Percentiles rank a stretch among this genome's conserved stretches.
phyloP scores from a whole-genome alignment of 2,797 vertebrate genomes.

The Austrolebias charrua region DNA sequence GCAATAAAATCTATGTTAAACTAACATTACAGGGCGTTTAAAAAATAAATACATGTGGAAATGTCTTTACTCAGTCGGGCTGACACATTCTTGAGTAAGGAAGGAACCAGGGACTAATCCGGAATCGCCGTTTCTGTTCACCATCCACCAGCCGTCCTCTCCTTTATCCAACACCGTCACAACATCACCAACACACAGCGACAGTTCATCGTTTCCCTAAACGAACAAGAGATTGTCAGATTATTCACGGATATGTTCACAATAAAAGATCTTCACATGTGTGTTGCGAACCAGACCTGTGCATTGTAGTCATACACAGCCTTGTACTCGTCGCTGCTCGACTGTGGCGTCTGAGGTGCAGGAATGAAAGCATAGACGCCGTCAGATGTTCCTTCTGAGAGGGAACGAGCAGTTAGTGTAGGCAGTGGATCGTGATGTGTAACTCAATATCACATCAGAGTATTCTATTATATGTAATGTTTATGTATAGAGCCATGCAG shows the following conservation, averaged over 20 bases:
- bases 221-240: slow-evolving; percentile 24
- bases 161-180: slow-evolving; percentile 81
- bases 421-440: neutral
- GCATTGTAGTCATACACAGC: slow-evolving; percentile 88
- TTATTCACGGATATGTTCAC: neutral
- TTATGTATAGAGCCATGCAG: neutral
- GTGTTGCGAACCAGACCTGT: slow-evolving; percentile 78
- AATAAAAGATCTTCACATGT: neutral
- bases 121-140: slow-evolving; percentile 78
- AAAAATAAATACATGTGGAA: slow-evolving; percentile 9
- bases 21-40: neutral
- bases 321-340: slow-evolving; percentile 67
- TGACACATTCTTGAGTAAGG: slow-evolving; percentile 75
- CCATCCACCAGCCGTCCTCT: slow-evolving; percentile 94
- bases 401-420: slow-evolving; percentile 2
- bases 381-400: slow-evolving; percentile 68
- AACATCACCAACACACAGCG: slow-evolving; percentile 84
- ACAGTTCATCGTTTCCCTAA: slow-evolving; percentile 87
- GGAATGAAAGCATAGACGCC: slow-evolving; percentile 83
- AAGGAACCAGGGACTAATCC: slow-evolving; percentile 95
- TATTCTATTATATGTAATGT: neutral
- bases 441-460: neutral
- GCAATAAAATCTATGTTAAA: neutral
- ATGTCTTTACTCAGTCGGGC: slow-evolving; percentile 2
- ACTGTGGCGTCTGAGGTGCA: slow-evolving; percentile 16